A percentile compares a stretch with the other conserved stretches of the same genome.
Evolutionary conservation across 2,888 invertebrate genomes (phyloP).

Genomic region (Macropis europaea): DNA sequence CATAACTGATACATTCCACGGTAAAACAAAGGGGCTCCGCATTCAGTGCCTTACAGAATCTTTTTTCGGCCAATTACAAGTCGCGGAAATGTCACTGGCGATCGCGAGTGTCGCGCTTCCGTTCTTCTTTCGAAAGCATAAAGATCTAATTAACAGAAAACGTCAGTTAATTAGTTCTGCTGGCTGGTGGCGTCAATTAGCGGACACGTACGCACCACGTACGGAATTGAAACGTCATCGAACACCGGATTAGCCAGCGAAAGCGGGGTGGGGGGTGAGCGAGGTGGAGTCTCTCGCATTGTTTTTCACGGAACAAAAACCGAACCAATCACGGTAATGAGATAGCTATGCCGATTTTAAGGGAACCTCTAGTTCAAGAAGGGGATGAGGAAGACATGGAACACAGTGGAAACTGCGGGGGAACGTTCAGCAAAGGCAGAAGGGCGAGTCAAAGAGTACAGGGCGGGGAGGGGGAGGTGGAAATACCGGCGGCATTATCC

Average conservation of each 20-base stretch:
- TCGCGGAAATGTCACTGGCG: neutral
- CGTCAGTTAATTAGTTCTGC: conserved; percentile 39
- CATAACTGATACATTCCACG: too few relatives aligned
- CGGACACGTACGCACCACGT: neutral
- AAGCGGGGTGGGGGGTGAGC: conserved; percentile 23
- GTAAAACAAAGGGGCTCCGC: neutral
- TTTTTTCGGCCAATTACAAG: neutral
- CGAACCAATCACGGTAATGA: conserved; percentile 69
- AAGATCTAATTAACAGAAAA: conserved; percentile 28
- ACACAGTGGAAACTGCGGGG: conserved; percentile 45
- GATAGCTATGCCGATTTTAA: conserved; percentile 67
- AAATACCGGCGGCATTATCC: conserved; percentile 78
- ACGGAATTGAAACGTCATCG: conserved; percentile 46
- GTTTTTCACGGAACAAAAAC: conserved; percentile 26
- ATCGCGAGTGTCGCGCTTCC: conserved; percentile 13
- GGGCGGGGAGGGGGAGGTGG: conserved; percentile 56
- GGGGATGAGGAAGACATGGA: conserved; percentile 42
- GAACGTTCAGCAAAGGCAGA: conserved; percentile 46
- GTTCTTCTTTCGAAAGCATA: neutral
- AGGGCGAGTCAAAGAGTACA: conserved; percentile 57
- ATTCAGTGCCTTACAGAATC: neutral
- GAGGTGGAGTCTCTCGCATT: too few relatives aligned
- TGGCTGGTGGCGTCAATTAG: conserved; percentile 30
- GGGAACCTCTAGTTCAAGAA: conserved; percentile 47
- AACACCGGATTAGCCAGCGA: conserved; percentile 28